Evolutionary conservation across 2,888 invertebrate species (phyloP), one percentile per base, ranked within the genome.

Genomic region (Meteorus colon): DNA sequence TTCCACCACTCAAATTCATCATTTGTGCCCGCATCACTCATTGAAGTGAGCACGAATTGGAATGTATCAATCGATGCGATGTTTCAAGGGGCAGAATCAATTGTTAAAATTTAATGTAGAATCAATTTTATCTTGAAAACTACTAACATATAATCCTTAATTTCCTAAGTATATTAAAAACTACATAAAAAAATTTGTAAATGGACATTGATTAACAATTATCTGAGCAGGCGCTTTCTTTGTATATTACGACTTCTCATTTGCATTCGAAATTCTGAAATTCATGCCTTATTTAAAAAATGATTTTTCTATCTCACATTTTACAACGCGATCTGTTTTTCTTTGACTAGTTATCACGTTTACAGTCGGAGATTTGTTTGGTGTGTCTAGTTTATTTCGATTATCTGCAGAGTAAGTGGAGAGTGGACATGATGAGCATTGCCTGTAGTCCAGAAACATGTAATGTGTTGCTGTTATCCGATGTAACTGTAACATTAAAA

Each of bases 161-260:
- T 37, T 37, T 48, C 19, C 45, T 67, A 24, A 48, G 27, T 74
- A 62, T 51, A 74, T 68, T 74, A 31, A 60, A 74, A 68, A 62
- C 37, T 74, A 69, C 68, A 69, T 74, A 74, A 74, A 74, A 72
- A 74, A 62, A 63, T 63, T 48, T 63, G 62, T 41, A 69, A 51
- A 69, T 74, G 60, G 48, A 74, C 74, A 63, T 69, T 55, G 41
- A 67, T 45, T 67, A 67, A 67, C 67, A 67, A 24, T 45, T 67
- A 48, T 67, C 67, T 67, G 67, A 67, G 67, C 41, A 41, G 37
- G 48, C 37, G 41, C 48, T 48, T 27, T 66, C 6, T 41, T 67
- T 45, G n/a, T 19, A 67, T 48, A 67, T 48, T 48, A 45, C 67
- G 67, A 37, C 27, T 67, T 27, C 67, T 24, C 67, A 29, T 67